A percentile compares a stretch with the other conserved stretches of the same genome.
These are phyloP conservation scores for Campoplex nolae DNA, from an alignment of 2,888 invertebrate genomes.

Conservation along the genomic window DNA sequence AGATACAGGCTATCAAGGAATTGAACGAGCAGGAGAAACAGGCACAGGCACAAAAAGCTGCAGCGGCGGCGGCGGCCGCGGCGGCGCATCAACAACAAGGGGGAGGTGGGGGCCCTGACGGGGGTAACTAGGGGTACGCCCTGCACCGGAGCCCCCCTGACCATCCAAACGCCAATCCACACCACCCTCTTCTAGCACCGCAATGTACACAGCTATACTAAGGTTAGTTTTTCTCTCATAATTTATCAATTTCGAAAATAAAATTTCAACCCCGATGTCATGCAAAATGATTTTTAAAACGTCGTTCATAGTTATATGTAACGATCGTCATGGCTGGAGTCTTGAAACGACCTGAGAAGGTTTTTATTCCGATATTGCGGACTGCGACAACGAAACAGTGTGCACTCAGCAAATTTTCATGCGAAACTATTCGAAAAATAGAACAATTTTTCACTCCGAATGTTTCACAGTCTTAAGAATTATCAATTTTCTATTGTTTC, in stretches of 20 bases:
- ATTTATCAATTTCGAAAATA: neutral
- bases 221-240: constrained; percentile 77
- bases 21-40: constrained; percentile 98
- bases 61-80: constrained; percentile 89
- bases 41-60: constrained; percentile 95
- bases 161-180: constrained; percentile 83
- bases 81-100: constrained; percentile 86
- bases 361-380: no score
- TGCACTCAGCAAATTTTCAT: no score
- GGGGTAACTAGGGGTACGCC: constrained; percentile 85
- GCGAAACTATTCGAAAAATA: no score
- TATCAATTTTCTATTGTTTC: no score
- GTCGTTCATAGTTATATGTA: neutral
- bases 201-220: constrained; percentile 85
- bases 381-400: no score
- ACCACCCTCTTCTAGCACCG: constrained; percentile 84
- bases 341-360: no score
- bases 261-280: neutral
- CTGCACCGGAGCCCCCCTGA: constrained; percentile 85
- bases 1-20: constrained; percentile 99
- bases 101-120: constrained; percentile 83
- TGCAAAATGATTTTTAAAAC: neutral
- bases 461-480: neutral
- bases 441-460: neutral
- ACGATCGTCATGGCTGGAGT: neutral